A percentile compares a stretch with the other conserved stretches of the same genome.
Evolutionary conservation across 2,797 vertebrate species (phyloP).

Genomic region (Acanthurus tractus): DNA sequence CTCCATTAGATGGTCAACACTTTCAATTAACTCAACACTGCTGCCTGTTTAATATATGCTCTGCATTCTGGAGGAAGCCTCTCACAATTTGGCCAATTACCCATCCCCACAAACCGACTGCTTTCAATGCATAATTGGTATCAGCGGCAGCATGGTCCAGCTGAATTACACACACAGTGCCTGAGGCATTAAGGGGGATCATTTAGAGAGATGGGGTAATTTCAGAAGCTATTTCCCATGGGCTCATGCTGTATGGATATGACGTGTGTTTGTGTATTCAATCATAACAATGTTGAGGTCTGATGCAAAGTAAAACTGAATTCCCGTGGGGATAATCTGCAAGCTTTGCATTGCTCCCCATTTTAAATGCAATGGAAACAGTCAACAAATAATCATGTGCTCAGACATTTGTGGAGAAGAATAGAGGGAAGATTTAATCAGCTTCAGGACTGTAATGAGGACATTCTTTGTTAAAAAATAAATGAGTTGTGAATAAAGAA

Average conservation of each 20-base stretch:
- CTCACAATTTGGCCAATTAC: conserved; percentile 79
- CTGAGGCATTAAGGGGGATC: conserved; percentile 57
- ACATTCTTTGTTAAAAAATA: conserved; percentile 23
- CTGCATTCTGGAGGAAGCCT: conserved; percentile 52
- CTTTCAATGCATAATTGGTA: conserved; percentile 56
- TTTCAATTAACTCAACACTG: conserved; percentile 72
- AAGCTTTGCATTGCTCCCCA: background rate
- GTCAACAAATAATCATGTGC: conserved; percentile 14
- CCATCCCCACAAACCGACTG: conserved; percentile 58
- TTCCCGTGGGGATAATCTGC: conserved; percentile 26
- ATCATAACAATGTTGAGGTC: conserved; percentile 45
- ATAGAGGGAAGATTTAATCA: background rate
- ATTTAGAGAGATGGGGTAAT: conserved; percentile 60
- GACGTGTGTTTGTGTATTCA: conserved; percentile 47
- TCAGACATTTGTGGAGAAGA: background rate
- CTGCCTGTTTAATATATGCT: conserved; percentile 67
- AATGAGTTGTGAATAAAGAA: background rate
- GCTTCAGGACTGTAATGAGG: background rate
- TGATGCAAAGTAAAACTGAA: conserved; percentile 38
- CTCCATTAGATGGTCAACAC: conserved; percentile 73
- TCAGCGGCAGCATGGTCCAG: conserved; percentile 26
- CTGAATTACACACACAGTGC: conserved; percentile 48
- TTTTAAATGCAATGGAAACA: conserved; percentile 6
- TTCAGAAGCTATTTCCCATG: conserved; percentile 64
- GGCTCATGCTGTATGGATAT: conserved; percentile 32